Evolutionary conservation across 2,888 invertebrate genomes (phyloP).

Genomic region (Anagyrus pseudococci): DNA sequence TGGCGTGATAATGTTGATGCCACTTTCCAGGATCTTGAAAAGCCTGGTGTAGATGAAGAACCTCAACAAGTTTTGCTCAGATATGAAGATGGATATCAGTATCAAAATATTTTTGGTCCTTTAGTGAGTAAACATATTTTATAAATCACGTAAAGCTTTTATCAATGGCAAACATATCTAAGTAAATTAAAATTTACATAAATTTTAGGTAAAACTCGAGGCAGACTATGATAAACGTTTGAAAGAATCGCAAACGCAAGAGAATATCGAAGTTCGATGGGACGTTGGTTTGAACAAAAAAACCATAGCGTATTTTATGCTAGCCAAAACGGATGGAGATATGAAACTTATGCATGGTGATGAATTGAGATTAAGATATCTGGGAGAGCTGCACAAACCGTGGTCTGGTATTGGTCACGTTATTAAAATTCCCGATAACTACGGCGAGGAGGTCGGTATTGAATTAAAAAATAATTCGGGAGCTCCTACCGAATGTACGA

Average conservation of each 20-base stretch:
- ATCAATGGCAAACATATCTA: background rate
- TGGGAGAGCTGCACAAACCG: conserved; percentile 90
- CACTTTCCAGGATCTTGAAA: conserved; percentile 96
- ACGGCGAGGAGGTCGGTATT: conserved; percentile 96
- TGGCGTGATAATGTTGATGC: conserved; percentile 99
- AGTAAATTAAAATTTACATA: background rate
- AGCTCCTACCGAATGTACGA: conserved; percentile 91
- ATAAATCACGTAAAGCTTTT: background rate
- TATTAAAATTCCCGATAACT: conserved; percentile 94
- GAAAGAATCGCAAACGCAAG: conserved; percentile 98
- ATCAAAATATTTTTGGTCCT: conserved; percentile 97
- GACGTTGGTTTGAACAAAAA: conserved; percentile 98
- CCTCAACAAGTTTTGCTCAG: conserved; percentile 82
- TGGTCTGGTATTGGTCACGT: conserved; percentile 99
- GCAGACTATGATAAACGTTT: conserved; percentile 97
- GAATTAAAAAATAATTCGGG: conserved; percentile 92
- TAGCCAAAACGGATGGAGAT: conserved; percentile 97
- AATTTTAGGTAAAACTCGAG: conserved; percentile 74
- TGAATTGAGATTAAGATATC: conserved; percentile 89
- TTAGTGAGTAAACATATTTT: conserved; percentile 67
- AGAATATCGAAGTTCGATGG: conserved; percentile 98
- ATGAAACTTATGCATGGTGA: conserved; percentile 99
- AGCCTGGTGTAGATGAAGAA: conserved; percentile 97
- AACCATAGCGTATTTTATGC: conserved; percentile 94
- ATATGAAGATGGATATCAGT: conserved; percentile 99